A percentile compares a stretch with the other conserved stretches of the same genome.
phyloP scores from a whole-genome alignment of 2,113 vertebrate species.

The Puffinus mauretanicus region DNA sequence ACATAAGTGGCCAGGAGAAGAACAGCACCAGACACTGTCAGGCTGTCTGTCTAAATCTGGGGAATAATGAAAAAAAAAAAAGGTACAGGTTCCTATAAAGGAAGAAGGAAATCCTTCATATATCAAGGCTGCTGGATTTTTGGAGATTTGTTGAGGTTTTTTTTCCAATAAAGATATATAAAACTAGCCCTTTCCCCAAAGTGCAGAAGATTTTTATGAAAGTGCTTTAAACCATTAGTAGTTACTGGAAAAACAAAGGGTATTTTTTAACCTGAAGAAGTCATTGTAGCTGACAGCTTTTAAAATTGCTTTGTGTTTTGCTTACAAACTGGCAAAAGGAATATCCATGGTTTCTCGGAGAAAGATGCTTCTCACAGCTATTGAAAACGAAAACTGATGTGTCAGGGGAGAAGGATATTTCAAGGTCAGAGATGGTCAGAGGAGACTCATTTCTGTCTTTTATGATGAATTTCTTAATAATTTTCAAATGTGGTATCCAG shows the following conservation, averaged over 20 bases:
- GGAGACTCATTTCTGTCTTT: conserved; percentile 19
- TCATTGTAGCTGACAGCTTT: neutral
- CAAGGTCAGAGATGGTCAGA: conserved; percentile 35
- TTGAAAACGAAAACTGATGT: neutral
- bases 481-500: neutral
- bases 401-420: conserved; percentile 7
- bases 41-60: neutral
- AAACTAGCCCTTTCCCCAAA: neutral
- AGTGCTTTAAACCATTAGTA: conserved; percentile 4
- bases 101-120: neutral
- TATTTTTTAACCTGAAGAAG: conserved; percentile 19
- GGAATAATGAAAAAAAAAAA: neutral
- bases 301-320: conserved; percentile 28
- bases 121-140: neutral
- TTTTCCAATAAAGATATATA: neutral
- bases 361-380: neutral
- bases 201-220: neutral
- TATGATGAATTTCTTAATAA: conserved; percentile 57
- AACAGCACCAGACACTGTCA: neutral
- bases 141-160: neutral
- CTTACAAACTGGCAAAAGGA: neutral
- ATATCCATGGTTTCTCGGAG: neutral
- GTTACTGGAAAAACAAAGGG: conserved; percentile 13
- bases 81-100: neutral
- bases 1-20: conserved; percentile 6